Evolutionary conservation across 2,113 vertebrate species (phyloP).

Genomic region (Psephotus haematonotus): DNA sequence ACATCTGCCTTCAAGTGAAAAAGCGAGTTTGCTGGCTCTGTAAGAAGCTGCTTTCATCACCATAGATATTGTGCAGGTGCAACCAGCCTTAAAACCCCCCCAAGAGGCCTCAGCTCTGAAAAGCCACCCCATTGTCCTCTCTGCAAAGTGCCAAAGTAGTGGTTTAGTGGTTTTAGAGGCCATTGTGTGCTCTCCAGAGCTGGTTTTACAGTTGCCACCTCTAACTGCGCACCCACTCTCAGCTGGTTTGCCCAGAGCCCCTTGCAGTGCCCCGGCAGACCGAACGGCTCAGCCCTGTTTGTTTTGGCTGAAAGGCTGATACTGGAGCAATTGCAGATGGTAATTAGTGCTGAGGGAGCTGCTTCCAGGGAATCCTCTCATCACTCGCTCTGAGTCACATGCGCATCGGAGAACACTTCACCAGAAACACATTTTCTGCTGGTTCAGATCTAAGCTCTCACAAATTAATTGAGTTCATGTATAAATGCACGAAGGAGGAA

Average conservation of each 20-base stretch:
- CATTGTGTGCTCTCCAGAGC: accelerated
- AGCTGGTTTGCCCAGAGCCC: neutral
- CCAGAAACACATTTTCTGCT: neutral
- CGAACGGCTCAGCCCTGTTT: neutral
- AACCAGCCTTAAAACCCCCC: neutral
- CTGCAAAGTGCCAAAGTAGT: neutral
- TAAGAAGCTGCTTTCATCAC: neutral
- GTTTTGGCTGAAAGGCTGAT: neutral
- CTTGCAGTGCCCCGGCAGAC: neutral
- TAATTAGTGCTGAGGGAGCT: conserved; percentile 20
- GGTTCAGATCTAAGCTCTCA: neutral
- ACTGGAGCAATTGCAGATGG: neutral
- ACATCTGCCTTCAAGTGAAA: neutral
- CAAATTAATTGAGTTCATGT: neutral
- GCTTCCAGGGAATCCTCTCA: conserved; percentile 46
- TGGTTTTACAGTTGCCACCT: neutral
- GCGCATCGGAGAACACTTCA: neutral
- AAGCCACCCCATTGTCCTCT: neutral
- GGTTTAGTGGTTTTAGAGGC: neutral
- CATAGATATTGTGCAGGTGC: neutral
- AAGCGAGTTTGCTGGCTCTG: neutral
- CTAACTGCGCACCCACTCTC: accelerated
- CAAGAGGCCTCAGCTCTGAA: neutral
- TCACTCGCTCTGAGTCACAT: neutral
- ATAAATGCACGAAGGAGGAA: neutral